phyloP scores from a whole-genome alignment of 1,140 invertebrate genomes.

The Octopus bimaculoides region DNA sequence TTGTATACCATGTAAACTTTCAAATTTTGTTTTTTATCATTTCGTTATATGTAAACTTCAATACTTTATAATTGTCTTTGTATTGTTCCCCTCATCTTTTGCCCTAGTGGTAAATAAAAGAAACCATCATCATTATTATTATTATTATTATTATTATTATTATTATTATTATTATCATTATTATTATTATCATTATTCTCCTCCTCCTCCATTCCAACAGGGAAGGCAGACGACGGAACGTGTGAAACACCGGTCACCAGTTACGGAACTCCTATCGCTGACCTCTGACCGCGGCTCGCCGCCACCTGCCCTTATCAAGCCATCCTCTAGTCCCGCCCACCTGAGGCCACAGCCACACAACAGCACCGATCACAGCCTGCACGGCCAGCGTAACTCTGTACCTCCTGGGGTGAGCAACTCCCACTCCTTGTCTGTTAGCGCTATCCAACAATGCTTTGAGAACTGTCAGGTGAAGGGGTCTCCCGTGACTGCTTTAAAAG shows the following conservation, averaged over 20 bases:
- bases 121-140: not conserved
- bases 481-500: slow-evolving; percentile 52
- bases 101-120: too few species aligned
- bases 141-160: too few species aligned
- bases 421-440: slow-evolving; percentile 27
- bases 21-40: too few species aligned
- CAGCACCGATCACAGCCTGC: not conserved
- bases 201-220: not conserved
- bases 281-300: not conserved
- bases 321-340: slow-evolving; percentile 5
- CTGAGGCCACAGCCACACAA: not conserved
- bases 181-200: too few species aligned
- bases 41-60: too few species aligned
- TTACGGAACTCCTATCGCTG: slow-evolving; percentile 4
- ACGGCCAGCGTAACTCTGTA: slow-evolving; percentile 27
- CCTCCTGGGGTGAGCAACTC: slow-evolving; percentile 25
- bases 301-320: not conserved
- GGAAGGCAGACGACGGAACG: not conserved
- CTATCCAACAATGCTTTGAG: slow-evolving; percentile 39
- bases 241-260: slow-evolving; percentile 3
- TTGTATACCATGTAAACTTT: too few species aligned
- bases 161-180: too few species aligned
- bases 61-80: too few species aligned
- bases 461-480: slow-evolving; percentile 45
- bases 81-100: too few species aligned